phyloP scores from a whole-genome alignment of 2,888 invertebrate genomes.

The Torymus texanus region DNA sequence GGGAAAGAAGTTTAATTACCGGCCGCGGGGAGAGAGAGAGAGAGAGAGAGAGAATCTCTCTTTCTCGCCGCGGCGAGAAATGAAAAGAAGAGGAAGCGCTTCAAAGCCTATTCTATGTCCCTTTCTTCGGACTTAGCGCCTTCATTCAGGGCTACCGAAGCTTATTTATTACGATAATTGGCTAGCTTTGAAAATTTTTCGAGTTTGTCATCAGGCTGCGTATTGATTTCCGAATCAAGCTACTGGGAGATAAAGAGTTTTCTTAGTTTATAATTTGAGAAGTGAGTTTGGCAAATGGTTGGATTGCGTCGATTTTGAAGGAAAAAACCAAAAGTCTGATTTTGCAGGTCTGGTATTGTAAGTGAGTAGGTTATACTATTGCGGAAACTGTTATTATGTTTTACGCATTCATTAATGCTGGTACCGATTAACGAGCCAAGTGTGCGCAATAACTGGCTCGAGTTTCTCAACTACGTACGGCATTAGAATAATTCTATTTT shows the following conservation, averaged over 20 bases:
- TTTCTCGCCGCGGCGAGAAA: slow-evolving; percentile 2
- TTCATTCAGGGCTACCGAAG: slow-evolving; percentile 27
- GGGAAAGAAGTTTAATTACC: slow-evolving; percentile 55
- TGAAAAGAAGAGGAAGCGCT: slow-evolving; percentile 44
- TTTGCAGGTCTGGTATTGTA: too few species aligned
- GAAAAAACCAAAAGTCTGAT: neutral
- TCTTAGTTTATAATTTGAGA: slow-evolving; percentile 35
- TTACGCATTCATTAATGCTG: too few species aligned
- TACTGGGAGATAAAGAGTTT: too few species aligned
- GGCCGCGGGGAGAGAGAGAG: slow-evolving; percentile 38
- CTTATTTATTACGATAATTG: slow-evolving; percentile 56
- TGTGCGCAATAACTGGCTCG: too few species aligned
- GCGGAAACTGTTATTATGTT: neutral
- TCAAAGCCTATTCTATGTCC: slow-evolving; percentile 41
- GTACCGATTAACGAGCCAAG: too few species aligned
- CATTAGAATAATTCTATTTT: slow-evolving; percentile 14
- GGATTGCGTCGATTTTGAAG: slow-evolving; percentile 1
- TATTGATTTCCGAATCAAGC: slow-evolving; percentile 30
- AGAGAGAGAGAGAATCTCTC: slow-evolving; percentile 29
- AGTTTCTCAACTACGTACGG: neutral
- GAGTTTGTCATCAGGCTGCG: slow-evolving; percentile 20
- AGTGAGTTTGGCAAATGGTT: neutral
- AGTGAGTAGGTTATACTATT: neutral
- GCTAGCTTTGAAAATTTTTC: slow-evolving; percentile 47
- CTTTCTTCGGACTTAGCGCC: slow-evolving; percentile 47